A percentile compares a stretch with the other conserved stretches of the same genome.
phyloP scores from a whole-genome alignment of 2,113 vertebrate genomes.

The Brachyistius frenatus region DNA sequence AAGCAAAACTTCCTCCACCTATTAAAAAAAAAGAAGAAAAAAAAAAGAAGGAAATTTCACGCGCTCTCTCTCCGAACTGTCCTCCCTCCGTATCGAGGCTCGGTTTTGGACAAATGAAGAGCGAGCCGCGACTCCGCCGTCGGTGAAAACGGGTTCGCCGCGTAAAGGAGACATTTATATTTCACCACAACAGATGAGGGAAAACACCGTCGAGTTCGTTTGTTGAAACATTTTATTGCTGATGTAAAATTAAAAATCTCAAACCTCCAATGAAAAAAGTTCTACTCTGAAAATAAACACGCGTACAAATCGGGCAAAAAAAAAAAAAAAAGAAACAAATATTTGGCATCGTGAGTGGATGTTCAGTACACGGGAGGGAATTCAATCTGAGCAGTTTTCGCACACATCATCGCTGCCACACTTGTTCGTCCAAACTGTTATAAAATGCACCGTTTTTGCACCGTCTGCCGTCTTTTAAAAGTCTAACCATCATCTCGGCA shows the following conservation, averaged over 20 bases:
- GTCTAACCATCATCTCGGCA: slow-evolving; percentile 24
- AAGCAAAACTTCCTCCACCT: too few species aligned
- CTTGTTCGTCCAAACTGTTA: slow-evolving; percentile 39
- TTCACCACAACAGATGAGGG: slow-evolving; percentile 1
- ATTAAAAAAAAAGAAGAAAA: too few species aligned
- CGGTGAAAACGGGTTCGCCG: too few species aligned
- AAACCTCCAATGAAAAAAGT: slow-evolving; percentile 73
- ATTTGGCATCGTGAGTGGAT: slow-evolving; percentile 79
- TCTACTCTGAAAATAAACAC: slow-evolving; percentile 64
- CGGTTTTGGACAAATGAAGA: too few species aligned
- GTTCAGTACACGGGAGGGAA: slow-evolving; percentile 22
- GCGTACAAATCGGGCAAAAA: slow-evolving; percentile 70
- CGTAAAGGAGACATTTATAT: too few species aligned
- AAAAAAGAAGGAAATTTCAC: too few species aligned
- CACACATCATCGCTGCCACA: slow-evolving; percentile 34
- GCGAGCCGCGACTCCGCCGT: too few species aligned
- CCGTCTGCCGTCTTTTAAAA: slow-evolving; percentile 39
- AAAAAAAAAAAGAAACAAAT: slow-evolving; percentile 74
- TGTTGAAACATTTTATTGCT: slow-evolving; percentile 86
- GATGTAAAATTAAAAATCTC: slow-evolving; percentile 82
- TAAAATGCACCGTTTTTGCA: slow-evolving; percentile 43
- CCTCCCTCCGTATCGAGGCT: neutral
- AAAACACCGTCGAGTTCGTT: slow-evolving; percentile 20
- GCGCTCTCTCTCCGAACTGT: neutral
- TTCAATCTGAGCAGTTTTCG: slow-evolving; percentile 34